Evolutionary conservation across 2,888 invertebrate species (phyloP), one percentile per base, ranked within the genome.

Genomic region (Catocala fraxini): DNA sequence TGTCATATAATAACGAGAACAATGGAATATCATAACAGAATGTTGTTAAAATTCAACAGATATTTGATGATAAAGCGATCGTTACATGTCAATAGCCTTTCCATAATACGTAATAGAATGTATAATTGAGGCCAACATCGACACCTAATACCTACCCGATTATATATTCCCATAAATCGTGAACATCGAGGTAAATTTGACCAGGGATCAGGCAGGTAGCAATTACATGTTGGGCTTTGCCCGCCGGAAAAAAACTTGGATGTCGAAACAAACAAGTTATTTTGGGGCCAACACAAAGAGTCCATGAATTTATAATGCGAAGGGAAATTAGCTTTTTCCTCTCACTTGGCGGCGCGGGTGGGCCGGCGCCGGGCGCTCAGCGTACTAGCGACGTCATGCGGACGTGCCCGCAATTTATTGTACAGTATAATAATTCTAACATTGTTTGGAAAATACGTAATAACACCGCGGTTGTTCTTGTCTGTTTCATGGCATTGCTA

Each of bases 221-320:
- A 88, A 87, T 87, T 86, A 87, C 86, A 83, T 72, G 76, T 78
- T 73, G 63, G 65, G 77, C 82, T 83, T 82, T 82, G 84, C 80
- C 64, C 71, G 73, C 65, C 73, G 76, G 79, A 83, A 81, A 79
- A n/a, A 83, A 82, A 84, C 82, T 83, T 80, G 77, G 55, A 77
- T 83, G 85, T 84, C 84, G 87, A 88, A 90, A 90, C 89, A 91
- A 91, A 89, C 91, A 90, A 89, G 88, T 90, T 91, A 89, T 91
- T 88, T 89, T 82, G 80, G 82, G 76, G 73, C 79, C 67, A 75
- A 87, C 89, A 90, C 89, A 90, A 89, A 91, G 90, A 89, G 87
- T 85, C 85, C 90, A 92, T 92, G 91, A 92, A 92, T 92, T 90
- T 91, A 89, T 91, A 91, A 92, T 92, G 87, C 76, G 74, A 66